phyloP scores from a whole-genome alignment of 1,140 invertebrate species.

The Heliconius eleuchia region DNA sequence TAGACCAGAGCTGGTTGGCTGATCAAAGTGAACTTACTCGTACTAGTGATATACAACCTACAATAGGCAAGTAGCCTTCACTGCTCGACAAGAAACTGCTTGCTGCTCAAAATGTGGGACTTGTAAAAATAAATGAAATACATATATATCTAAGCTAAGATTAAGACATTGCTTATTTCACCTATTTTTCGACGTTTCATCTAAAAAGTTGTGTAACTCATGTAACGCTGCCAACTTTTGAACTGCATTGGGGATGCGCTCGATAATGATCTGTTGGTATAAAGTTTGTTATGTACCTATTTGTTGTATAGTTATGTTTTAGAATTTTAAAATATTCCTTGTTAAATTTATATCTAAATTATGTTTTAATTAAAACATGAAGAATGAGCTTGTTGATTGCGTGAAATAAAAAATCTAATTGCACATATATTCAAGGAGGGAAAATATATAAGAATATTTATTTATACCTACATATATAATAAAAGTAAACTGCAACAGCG shows the following conservation, averaged over 20 bases:
- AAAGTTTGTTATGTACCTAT: not conserved
- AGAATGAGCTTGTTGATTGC: not conserved
- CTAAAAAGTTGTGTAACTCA: slow-evolving; percentile 15
- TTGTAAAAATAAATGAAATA: no score
- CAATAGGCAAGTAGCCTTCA: no score
- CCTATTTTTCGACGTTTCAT: not conserved
- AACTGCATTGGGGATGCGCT: slow-evolving; percentile 8
- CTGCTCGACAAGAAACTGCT: no score
- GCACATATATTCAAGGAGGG: not conserved
- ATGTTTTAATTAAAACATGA: not conserved
- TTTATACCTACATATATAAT: not conserved
- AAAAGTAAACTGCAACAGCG: not conserved
- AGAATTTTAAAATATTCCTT: not conserved
- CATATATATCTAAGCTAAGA: not conserved
- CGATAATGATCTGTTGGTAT: slow-evolving; percentile 15
- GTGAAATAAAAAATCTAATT: not conserved
- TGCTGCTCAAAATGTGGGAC: no score
- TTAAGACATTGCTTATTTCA: not conserved
- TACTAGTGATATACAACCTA: no score
- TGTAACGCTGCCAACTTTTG: slow-evolving; percentile 16
- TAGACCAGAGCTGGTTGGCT: no score
- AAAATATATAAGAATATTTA: not conserved
- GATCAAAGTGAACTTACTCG: not conserved
- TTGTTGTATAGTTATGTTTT: not conserved
- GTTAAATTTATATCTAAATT: not conserved